A percentile compares a stretch with the other conserved stretches of the same genome.
These are phyloP conservation scores for Probosciger aterrimus DNA, from an alignment of 2,113 vertebrate species.

Conservation along the genomic window DNA sequence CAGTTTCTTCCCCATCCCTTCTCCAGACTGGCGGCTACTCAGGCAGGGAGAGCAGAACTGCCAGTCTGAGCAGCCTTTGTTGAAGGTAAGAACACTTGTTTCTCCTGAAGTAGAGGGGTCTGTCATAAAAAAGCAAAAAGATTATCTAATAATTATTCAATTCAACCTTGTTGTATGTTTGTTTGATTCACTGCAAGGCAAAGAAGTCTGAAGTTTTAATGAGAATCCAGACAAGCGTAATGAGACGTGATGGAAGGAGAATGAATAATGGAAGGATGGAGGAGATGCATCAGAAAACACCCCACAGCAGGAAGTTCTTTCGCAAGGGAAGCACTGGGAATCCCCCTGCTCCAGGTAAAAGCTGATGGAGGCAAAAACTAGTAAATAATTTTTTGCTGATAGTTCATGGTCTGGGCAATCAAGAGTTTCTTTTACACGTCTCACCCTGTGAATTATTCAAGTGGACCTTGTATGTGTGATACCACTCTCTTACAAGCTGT, in stretches of 20 bases:
- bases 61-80: neutral
- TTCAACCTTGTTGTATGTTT: neutral
- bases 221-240: neutral
- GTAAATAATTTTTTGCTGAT: neutral
- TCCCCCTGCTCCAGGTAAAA: neutral
- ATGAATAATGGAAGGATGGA: neutral
- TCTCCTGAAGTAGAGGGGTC: neutral
- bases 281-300: neutral
- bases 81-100: neutral
- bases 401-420: fast-evolving
- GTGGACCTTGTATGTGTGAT: neutral
- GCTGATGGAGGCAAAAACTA: neutral
- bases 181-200: neutral
- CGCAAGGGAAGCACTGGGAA: neutral
- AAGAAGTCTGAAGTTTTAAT: neutral
- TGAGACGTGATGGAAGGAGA: neutral
- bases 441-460: neutral
- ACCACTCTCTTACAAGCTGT: neutral
- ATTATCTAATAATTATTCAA: neutral
- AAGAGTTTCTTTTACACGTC: neutral
- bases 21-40: neutral
- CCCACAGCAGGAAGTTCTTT: neutral
- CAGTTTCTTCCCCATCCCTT: neutral
- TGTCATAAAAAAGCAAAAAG: neutral
- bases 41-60: neutral